Conservation (phyloP, 1,140 invertebrate species). For the Bactericera cockerelli region DNA sequence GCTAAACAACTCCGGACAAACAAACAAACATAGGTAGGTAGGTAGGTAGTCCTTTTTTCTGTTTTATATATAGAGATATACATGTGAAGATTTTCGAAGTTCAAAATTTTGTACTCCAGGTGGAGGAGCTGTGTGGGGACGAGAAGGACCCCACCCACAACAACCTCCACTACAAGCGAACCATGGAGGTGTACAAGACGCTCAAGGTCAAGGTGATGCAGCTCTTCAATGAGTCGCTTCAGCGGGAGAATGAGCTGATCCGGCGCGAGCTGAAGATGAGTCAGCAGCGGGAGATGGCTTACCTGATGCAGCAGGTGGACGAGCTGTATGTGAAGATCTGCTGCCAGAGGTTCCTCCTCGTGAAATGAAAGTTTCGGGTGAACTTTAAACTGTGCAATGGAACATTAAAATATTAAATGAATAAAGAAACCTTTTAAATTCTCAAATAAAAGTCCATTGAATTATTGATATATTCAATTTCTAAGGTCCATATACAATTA, state of each 20-base stretch:
- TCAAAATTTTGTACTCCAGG: neutral
- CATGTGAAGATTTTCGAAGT: too few relatives aligned
- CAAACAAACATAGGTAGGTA: too few relatives aligned
- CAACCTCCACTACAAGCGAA: neutral
- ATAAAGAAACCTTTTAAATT: too few relatives aligned
- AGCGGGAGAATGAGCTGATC: neutral
- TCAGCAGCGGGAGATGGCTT: neutral
- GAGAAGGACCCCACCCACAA: neutral
- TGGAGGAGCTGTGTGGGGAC: neutral
- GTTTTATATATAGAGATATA: too few relatives aligned
- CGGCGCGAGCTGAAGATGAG: neutral
- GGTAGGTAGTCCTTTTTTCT: too few relatives aligned
- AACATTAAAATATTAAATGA: too few relatives aligned
- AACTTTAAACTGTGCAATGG: too few relatives aligned
- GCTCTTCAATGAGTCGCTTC: neutral
- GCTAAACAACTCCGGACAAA: too few relatives aligned
- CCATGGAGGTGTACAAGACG: neutral
- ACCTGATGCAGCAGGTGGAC: neutral
- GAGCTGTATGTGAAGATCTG: slow-evolving; percentile 7
- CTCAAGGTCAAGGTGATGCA: neutral
- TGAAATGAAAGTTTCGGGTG: neutral
- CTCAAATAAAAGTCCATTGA: too few relatives aligned
- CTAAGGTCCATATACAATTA: too few relatives aligned
- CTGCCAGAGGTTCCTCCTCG: neutral
- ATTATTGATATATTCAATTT: too few relatives aligned